Evolutionary conservation across 2,888 invertebrate genomes (phyloP).

Genomic region (Cryptocheilus praepositus): DNA sequence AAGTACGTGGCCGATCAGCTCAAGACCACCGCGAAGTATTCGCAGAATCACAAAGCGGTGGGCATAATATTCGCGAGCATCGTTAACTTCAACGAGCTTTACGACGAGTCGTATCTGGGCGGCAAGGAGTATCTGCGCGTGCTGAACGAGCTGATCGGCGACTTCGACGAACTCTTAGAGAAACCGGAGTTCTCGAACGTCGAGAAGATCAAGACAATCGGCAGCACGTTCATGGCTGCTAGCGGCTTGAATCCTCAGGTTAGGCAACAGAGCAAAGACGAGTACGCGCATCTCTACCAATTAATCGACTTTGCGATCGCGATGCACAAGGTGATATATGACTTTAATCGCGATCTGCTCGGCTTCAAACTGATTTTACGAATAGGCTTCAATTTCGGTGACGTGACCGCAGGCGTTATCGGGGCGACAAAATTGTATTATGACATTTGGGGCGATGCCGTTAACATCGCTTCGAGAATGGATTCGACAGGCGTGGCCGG

Average conservation of each 20-base stretch:
- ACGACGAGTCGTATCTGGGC: conserved; percentile 96
- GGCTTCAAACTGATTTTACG: conserved; percentile 91
- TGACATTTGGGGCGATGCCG: conserved; percentile 99
- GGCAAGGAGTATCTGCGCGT: conserved; percentile 96
- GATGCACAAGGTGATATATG: conserved; percentile 90
- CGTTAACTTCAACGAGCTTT: conserved; percentile 98
- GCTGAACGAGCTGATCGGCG: conserved; percentile 95
- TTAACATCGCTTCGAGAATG: conserved; percentile 98
- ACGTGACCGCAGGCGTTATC: conserved; percentile 97
- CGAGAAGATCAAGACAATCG: conserved; percentile 98
- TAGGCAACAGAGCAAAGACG: conserved; percentile 80
- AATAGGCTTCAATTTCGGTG: conserved; percentile 94
- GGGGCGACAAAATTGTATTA: conserved; percentile 97
- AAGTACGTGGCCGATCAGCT: conserved; percentile 95
- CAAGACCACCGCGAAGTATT: conserved; percentile 94
- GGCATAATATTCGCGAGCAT: conserved; percentile 97
- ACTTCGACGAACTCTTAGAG: conserved; percentile 95
- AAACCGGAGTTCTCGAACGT: conserved; percentile 89
- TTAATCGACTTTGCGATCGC: conserved; percentile 95
- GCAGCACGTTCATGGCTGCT: conserved; percentile 98
- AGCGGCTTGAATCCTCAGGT: conserved; percentile 92
- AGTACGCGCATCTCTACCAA: conserved; percentile 88
- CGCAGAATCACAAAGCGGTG: conserved; percentile 93
- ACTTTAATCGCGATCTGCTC: conserved; percentile 92
- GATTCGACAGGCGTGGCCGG: conserved; percentile 95